Evolutionary conservation across 1,140 invertebrate species (phyloP), one percentile per base, ranked within the genome.

Genomic region (Triops longicaudatus): DNA sequence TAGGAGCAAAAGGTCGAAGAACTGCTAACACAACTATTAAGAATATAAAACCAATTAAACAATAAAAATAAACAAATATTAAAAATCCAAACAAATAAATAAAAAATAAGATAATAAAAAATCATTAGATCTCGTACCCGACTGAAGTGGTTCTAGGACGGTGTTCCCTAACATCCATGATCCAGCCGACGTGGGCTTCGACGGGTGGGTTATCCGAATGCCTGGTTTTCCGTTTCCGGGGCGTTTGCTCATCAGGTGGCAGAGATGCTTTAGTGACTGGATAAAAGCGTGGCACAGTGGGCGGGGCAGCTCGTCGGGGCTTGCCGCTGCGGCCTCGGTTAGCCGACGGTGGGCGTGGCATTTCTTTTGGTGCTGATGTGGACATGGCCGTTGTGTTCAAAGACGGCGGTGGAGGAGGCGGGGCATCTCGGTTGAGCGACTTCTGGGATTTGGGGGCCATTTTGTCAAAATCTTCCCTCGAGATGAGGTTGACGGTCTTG

Each of bases 131-230:
- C 14, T 22, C n/a, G 14, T 22, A 76, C 77, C 42, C 73, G 75
- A 73, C 76, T 73, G 63, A 72, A 78, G 90, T 90, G 26, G 91
- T 94, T 78, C 91, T 85, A 11, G 88, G 88, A 26, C 91, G 85
- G 84, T 95, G 93, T 82, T 94, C 93, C 81, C 91, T 90, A 6
- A 91, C 89, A 84, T 97, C 96, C 88, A 97, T 91, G 79, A 99
- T 91, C 97, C 97, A 99, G 27, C 97, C 98, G 50, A 99, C 94
- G 82, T 98, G 96, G n/a, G 44, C 71, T 75, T 76, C 78, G 72
- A 83, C 80, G 26, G 83, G 83, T n/a, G 95, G 95, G 87, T 98
- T 96, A 80, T 90, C 91, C 79, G 93, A 95, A 83, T 98, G 94
- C 42, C 93, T 87, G 4, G 95, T 97, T 87, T 98, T 98, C 77